Base-by-base conservation (phyloP, 2,888 invertebrate genomes). In the Eurois occulta region DNA sequence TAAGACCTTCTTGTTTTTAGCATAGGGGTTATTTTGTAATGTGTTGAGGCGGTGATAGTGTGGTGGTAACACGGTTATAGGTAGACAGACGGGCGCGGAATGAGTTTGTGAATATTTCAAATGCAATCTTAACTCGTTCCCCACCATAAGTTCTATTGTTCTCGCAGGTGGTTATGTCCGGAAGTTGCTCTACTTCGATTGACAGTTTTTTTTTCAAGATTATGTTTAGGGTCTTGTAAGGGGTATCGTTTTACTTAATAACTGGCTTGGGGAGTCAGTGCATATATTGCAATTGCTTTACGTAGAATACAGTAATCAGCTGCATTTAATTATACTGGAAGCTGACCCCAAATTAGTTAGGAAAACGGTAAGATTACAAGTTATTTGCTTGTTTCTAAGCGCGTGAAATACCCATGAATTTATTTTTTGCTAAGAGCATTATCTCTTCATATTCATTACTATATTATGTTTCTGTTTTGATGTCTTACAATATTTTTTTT, bases 41-140 rank as follows among this genome's bases (percentile, higher is more conserved):
- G 82, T 64, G 21, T 66, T 16, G 13, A 8, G n/a, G 67, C 72
- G 52, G 43, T 78, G 77, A 77, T 80, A 83, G 71, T 81, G 83
- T 84, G 86, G 85, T 89, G 73, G 85, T 92, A 92, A 93, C 91
- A 89, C 86, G 83, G 93, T 94, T 94, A 94, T 92, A 90, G 92
- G 91, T 91, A 95, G 95, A 95, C 94, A 94, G 93, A 91, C 94
- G 93, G 94, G 94, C 93, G 93, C 94, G 94, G 94, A 95, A 96
- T 95, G 94, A 94, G 93, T 93, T 93, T 93, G 94, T 96, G 96
- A 95, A 96, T 96, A 96, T 96, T 96, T 96, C 94, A 96, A 95
- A 95, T 91, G 94, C 95, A 96, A 96, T 96, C 95, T 95, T 92
- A 90, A 92, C 91, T 91, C 93, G 93, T 94, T 95, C 95, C 88